Conservation (phyloP, 1,140 invertebrate species). For the Heliconius hewitsoni region DNA sequence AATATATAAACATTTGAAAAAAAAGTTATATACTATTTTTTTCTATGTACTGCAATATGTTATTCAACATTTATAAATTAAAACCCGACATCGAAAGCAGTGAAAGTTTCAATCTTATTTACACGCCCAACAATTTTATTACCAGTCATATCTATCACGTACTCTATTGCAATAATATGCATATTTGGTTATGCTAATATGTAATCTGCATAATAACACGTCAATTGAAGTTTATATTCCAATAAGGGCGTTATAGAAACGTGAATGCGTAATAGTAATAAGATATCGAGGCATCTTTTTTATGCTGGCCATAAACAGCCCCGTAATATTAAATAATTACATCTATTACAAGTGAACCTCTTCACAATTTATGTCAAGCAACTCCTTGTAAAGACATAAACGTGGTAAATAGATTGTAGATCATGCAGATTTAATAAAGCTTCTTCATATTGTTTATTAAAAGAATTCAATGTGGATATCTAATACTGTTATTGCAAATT, state of each 20-base stretch:
- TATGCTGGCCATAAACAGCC: slow-evolving; percentile 31
- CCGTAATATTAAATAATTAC: slow-evolving; percentile 29
- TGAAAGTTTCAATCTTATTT: slow-evolving; percentile 37
- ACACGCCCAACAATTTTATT: slow-evolving; percentile 35
- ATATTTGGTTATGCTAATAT: slow-evolving; percentile 38
- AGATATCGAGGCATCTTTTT: slow-evolving; percentile 37
- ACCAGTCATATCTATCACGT: slow-evolving; percentile 31
- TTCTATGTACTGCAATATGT: neutral
- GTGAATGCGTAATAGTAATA: slow-evolving; percentile 38
- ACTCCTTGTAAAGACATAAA: slow-evolving; percentile 27
- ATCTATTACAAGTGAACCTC: slow-evolving; percentile 28
- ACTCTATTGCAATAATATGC: slow-evolving; percentile 41
- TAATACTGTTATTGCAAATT: no score
- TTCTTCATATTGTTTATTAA: no score
- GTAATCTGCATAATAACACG: slow-evolving; percentile 41
- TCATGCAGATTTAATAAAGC: neutral
- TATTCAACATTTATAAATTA: slow-evolving; percentile 1
- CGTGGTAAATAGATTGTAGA: slow-evolving; percentile 8
- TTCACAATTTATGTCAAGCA: slow-evolving; percentile 31
- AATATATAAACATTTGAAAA: neutral
- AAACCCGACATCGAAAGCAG: neutral
- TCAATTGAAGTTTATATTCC: slow-evolving; percentile 38
- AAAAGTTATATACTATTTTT: neutral
- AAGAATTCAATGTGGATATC: no score
- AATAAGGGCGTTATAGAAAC: slow-evolving; percentile 30